phyloP scores from a whole-genome alignment of 2,888 invertebrate genomes.

The Deilephila porcellus region DNA sequence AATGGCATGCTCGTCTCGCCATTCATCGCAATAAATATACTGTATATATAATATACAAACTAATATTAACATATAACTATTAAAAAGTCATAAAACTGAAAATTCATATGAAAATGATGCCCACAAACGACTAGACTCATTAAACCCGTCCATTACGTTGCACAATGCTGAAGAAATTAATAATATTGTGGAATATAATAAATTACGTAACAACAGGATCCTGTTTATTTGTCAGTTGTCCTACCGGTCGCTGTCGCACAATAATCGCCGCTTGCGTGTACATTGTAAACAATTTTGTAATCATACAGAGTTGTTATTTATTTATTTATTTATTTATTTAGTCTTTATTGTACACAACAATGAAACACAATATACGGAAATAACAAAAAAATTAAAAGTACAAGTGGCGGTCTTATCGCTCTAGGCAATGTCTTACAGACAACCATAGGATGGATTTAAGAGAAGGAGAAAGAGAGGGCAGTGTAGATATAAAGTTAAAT shows the following conservation, averaged over 20 bases:
- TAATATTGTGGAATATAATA: slow-evolving; percentile 51
- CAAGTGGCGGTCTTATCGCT: too few relatives aligned
- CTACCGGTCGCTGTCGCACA: slow-evolving; percentile 60
- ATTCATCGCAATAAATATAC: too few relatives aligned
- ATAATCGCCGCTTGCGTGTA: slow-evolving; percentile 72
- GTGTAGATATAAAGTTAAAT: too few relatives aligned
- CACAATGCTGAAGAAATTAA: slow-evolving; percentile 22
- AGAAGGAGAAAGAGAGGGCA: too few relatives aligned
- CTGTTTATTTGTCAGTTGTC: slow-evolving; percentile 76
- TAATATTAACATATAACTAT: slow-evolving; percentile 8
- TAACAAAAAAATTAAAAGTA: too few relatives aligned
- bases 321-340: too few relatives aligned
- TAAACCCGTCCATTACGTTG: slow-evolving; percentile 9
- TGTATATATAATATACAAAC: not conserved
- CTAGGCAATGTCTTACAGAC: too few relatives aligned
- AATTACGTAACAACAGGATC: slow-evolving; percentile 76
- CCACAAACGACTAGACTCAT: slow-evolving; percentile 6
- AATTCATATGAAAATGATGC: slow-evolving; percentile 7
- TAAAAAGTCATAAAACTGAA: slow-evolving; percentile 7
- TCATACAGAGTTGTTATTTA: slow-evolving; percentile 60
- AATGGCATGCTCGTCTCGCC: too few relatives aligned
- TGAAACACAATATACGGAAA: too few relatives aligned
- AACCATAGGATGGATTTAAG: too few relatives aligned
- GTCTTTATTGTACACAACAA: too few relatives aligned
- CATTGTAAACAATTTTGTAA: slow-evolving; percentile 61